phyloP scores from a whole-genome alignment of 2,113 vertebrate species.

The Papio anubis region DNA sequence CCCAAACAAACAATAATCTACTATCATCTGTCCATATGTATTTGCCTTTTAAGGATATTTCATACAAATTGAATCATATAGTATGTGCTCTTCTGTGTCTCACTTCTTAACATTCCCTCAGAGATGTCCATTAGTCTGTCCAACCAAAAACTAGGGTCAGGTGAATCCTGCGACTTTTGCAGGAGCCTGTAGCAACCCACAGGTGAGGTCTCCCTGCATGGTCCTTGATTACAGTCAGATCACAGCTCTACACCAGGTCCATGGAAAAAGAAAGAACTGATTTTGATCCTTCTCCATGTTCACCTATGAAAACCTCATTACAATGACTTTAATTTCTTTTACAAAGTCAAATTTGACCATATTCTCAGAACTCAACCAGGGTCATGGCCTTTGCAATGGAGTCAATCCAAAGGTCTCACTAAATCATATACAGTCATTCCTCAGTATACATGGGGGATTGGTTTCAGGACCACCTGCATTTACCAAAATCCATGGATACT shows the following conservation, averaged over 20 bases:
- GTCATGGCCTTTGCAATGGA: neutral
- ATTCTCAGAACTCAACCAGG: neutral
- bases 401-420: neutral
- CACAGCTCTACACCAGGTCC: neutral
- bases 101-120: neutral
- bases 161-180: neutral
- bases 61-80: neutral
- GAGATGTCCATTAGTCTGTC: neutral
- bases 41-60: neutral
- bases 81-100: neutral
- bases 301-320: neutral
- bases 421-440: neutral
- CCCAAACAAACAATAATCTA: neutral
- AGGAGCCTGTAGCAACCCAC: neutral
- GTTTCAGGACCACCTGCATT: neutral
- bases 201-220: accelerated
- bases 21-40: neutral
- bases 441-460: neutral
- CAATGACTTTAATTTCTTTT: neutral
- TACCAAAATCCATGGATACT: neutral
- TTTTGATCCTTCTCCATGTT: neutral
- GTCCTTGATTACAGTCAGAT: neutral
- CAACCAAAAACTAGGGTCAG: neutral
- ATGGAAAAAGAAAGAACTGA: neutral
- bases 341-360: neutral